These are phyloP conservation scores for Aromia moschata DNA, from an alignment of 2,888 invertebrate genomes.

Conservation along the genomic window DNA sequence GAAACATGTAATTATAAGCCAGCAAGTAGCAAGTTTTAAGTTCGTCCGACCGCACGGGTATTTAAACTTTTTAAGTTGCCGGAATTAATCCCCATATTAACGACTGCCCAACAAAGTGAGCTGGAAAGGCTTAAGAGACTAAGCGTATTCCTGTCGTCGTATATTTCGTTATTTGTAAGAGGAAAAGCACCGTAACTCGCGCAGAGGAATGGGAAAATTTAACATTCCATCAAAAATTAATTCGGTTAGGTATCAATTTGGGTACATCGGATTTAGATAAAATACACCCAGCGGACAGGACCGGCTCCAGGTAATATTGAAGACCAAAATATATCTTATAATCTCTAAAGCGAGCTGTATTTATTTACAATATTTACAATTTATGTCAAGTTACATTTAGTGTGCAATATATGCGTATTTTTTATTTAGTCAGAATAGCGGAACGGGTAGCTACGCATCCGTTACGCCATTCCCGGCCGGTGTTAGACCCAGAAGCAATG, in stretches of 20 bases:
- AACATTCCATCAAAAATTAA: constrained; percentile 24
- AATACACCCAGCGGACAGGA: constrained; percentile 2
- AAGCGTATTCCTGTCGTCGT: constrained; percentile 23
- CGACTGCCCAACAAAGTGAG: constrained; percentile 21
- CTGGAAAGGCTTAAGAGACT: constrained; percentile 19
- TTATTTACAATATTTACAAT: no score
- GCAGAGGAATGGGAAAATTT: constrained; percentile 21
- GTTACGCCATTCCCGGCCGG: no score
- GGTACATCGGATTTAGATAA: constrained; percentile 24
- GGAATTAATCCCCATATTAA: constrained; percentile 23
- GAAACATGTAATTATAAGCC: constrained; percentile 10
- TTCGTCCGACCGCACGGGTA: constrained; percentile 2
- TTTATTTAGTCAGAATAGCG: no score
- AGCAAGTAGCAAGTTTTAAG: constrained; percentile 4
- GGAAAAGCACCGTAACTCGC: constrained; percentile 13
- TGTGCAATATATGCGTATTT: no score
- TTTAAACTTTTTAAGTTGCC: constrained; percentile 15
- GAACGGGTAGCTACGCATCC: no score
- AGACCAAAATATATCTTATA: no score
- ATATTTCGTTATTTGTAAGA: constrained; percentile 29
- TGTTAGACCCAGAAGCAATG: no score
- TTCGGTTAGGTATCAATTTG: constrained; percentile 22
- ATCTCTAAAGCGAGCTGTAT: no score
- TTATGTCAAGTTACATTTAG: no score
- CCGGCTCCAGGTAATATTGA: background rate